Conservation (phyloP, 1,140 invertebrate genomes). For the Lasaia peninsularis region DNA sequence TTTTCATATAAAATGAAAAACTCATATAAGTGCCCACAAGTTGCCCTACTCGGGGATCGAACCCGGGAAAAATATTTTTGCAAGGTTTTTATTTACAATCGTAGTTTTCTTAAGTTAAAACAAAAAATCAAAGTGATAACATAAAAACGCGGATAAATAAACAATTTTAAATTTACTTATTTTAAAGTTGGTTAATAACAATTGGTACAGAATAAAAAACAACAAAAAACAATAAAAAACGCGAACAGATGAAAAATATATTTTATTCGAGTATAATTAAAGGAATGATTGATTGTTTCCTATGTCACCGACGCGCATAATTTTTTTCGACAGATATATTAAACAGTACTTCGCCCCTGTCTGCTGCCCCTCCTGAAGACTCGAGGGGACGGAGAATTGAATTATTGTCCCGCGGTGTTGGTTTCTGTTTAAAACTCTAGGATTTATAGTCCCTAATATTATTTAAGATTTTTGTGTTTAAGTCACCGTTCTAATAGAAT, state of each 20-base stretch:
- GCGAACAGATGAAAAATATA: background rate
- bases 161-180: background rate
- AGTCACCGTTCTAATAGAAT: no score
- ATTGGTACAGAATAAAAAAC: no score
- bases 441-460: conserved; percentile 17
- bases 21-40: no score
- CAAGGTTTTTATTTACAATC: no score
- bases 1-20: no score
- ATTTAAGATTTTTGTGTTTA: background rate
- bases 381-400: conserved; percentile 14
- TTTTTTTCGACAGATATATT: conserved; percentile 22
- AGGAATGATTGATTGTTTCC: conserved; percentile 14
- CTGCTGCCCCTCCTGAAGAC: background rate
- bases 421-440: conserved; percentile 17
- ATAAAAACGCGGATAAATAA: background rate
- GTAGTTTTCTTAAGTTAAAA: no score
- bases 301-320: conserved; percentile 16
- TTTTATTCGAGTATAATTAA: conserved; percentile 12
- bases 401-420: conserved; percentile 14
- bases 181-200: background rate
- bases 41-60: no score
- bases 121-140: no score
- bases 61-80: no score
- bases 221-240: background rate
- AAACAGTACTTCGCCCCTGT: conserved; percentile 15